Evolutionary conservation across 2,797 vertebrate genomes (phyloP).

Genomic region (Melanotaenia parkinsoni): DNA sequence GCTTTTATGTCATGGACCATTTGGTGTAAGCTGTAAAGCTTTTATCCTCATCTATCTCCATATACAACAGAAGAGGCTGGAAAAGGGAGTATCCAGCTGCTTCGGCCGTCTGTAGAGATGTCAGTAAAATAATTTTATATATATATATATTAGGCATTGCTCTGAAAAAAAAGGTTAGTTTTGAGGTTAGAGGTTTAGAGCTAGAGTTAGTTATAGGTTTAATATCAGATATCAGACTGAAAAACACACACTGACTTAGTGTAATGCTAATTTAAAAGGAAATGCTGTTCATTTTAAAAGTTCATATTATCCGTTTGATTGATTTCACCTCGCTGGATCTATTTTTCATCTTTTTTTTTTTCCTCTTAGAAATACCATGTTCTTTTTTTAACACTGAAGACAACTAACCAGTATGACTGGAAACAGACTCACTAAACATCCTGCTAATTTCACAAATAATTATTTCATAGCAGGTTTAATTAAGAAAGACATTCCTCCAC

Average conservation of each 20-base stretch:
- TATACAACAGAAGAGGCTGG: conserved; percentile 44
- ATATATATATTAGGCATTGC: conserved; percentile 1
- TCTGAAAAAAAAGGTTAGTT: conserved; percentile 9
- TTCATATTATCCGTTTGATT: conserved; percentile 59
- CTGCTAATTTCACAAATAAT: conserved; percentile 43
- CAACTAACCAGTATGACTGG: conserved; percentile 44
- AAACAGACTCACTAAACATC: conserved; percentile 19
- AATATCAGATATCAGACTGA: conserved; percentile 20
- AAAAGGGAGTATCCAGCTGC: conserved; percentile 31
- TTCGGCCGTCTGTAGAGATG: conserved; percentile 34
- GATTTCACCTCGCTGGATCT: conserved; percentile 35
- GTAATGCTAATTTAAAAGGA: conserved; percentile 48
- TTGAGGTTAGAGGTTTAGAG: neutral
- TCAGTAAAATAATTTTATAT: conserved; percentile 14
- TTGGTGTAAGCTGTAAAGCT: conserved; percentile 64
- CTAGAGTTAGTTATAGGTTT: conserved; percentile 23
- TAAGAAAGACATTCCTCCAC: conserved; percentile 31
- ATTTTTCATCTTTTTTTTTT: conserved; percentile 7
- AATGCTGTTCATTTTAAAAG: conserved; percentile 55
- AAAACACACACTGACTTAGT: conserved; percentile 23
- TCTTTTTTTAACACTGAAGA: conserved; percentile 38
- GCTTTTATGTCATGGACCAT: conserved; percentile 64
- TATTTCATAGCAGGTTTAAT: conserved; percentile 40
- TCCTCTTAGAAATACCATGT: neutral
- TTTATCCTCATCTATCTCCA: conserved; percentile 67